Evolutionary conservation across 2,888 invertebrate genomes (phyloP), one percentile per base, ranked within the genome.

Genomic region (Euzetes globulus): DNA sequence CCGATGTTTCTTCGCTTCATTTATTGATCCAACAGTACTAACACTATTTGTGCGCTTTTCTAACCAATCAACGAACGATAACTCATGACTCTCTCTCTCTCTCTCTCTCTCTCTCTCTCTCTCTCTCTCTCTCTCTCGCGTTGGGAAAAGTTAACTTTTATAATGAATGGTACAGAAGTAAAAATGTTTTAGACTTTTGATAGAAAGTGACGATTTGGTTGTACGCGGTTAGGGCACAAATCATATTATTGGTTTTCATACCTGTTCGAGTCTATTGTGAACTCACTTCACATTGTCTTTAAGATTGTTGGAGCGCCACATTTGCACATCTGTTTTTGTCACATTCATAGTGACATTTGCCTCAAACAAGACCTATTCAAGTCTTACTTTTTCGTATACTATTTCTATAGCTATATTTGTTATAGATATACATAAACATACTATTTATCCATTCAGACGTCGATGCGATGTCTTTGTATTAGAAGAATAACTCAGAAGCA

Each of bases 11-110:
- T 60, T n/a, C 33, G 60, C 60, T 60, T 60, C 60, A 60, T 29
- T 60, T 60, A 60, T 60, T 60, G 60, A 60, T 60, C 60, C 29
- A 60, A 60, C 60, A 60, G 22, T 60, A 60, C 60, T 55, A 60
- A 60, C 60, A 33, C 60, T 60, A 60, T 60, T 60, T 29, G 60
- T 60, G 60, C 29, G 60, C 60, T 25, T 29, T 60, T 33, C 27
- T 29, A 60, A 60, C 60, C 60, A 60, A 60, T 60, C 60, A 60
- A 60, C 60, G 60, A 60, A 29, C 27, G 60, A 25, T 60, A 25
- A 60, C 60, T 29, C 60, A 27, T 60, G 17, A 29, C 60, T 60
- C n/a, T 29, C 11, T 17, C 60, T 60, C 22, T 60, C 15, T 29
- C 60, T 60, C 27, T 29, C 27, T n/a, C 33, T 29, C n/a, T 60